Conservation (phyloP, 2,888 invertebrate species). For the Tipula helvola region DNA sequence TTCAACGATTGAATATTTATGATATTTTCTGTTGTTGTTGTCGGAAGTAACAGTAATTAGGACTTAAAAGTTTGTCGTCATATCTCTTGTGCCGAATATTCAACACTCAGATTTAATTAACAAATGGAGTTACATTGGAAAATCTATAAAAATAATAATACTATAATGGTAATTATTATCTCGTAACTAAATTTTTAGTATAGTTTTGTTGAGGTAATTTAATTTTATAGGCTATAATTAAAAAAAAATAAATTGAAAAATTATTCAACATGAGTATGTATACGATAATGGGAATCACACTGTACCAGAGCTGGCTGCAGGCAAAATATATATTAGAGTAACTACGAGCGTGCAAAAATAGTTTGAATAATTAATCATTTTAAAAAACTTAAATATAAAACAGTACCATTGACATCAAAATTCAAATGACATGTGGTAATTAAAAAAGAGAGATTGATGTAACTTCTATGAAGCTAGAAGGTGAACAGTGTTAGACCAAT, state of each 20-base stretch:
- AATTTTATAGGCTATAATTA: background rate
- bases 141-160: background rate
- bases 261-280: background rate
- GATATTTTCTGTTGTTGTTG: background rate
- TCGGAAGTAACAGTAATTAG: background rate
- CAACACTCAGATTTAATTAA: background rate
- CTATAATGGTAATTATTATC: background rate
- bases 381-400: background rate
- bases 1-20: background rate
- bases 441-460: background rate
- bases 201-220: background rate
- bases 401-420: background rate
- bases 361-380: background rate
- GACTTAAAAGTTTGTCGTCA: background rate
- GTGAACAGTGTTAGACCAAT: too few species aligned
- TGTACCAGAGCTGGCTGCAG: background rate
- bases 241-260: background rate
- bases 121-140: background rate
- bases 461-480: background rate
- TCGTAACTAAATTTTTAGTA: background rate
- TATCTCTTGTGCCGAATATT: background rate
- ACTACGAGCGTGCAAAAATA: background rate
- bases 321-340: background rate
- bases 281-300: background rate
- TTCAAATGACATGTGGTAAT: background rate